Evolutionary conservation across 64 coral and sea anemone species (phyloP).

Genomic region (Stylophora pistillata): DNA sequence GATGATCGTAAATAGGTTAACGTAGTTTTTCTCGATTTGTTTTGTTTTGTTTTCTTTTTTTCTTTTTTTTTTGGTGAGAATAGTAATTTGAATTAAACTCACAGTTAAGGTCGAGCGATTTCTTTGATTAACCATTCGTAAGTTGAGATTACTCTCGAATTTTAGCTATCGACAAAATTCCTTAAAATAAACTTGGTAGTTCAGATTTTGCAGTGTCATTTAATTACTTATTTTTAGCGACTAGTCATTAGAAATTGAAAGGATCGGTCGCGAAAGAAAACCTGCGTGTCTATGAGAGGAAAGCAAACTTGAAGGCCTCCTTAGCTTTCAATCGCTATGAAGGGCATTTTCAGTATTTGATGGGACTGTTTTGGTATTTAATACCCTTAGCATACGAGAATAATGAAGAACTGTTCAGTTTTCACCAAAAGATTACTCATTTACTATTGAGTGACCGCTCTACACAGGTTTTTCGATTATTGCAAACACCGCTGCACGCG

Average conservation of each 20-base stretch:
- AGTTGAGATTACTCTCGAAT: not conserved
- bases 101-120: too few species aligned
- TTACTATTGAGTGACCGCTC: not conserved
- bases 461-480: not conserved
- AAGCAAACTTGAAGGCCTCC: not conserved
- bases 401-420: not conserved
- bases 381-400: not conserved
- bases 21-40: not conserved
- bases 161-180: not conserved
- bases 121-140: too few species aligned
- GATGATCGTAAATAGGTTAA: not conserved
- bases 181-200: too few species aligned
- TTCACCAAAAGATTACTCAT: not conserved
- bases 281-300: not conserved
- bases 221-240: too few species aligned
- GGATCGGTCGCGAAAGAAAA: not conserved
- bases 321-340: conserved; percentile 2
- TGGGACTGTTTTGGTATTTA: not conserved
- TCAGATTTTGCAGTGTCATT: too few species aligned
- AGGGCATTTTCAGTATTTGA: conserved; percentile 28
- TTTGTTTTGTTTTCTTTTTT: not conserved
- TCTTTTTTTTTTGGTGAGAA: not conserved
- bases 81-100: too few species aligned
- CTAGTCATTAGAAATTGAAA: not conserved
- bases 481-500: not conserved